Evolutionary conservation across 2,888 invertebrate genomes (phyloP), one percentile per base, ranked within the genome.

Genomic region (Malachius bipustulatus): DNA sequence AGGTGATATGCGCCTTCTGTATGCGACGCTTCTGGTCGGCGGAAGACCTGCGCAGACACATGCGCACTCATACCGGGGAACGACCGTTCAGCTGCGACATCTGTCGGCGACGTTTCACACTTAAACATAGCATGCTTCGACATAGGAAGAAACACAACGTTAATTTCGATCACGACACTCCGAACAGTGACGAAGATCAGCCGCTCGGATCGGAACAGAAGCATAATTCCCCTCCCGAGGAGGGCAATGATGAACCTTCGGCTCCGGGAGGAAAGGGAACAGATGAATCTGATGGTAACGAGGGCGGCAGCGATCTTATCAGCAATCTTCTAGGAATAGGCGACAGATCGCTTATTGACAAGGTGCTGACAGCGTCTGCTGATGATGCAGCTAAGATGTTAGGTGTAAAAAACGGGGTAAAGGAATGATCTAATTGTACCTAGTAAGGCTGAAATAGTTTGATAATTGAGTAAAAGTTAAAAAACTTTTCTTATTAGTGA

Each of bases 21-120:
- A 73, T 90, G 57, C 81, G 91, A 41, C 77, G 90, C 30, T 93
- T 93, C 65, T 91, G 90, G 90, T 91, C 91, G 0, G 85, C 90
- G 0, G 91, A 93, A 58, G 93, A 94, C 60, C 66, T 93, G 3
- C 72, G 91, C 0, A 75, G 91, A 0, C 94, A 94, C 62, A 91
- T 93, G 88, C 69, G 90, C 12, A 91, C 90, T 0, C 93, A 94
- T 59, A 85, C 87, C 0, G 90, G 90, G 0, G 91, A 91, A 56
- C 66, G 90, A 2, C 91, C 91, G 0, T 93, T 90, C 59, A 83
- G 84, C 39, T 93, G 91, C 57, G 87, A 89, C 59, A 77, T 89
- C 28, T 93, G 93, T 60, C 66, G 81, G 24, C 72, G 90, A 4
- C 74, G 84, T 43, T 93, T 93, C 64, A 91, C 91, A 0, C 65